Evolutionary conservation across 2,888 invertebrate species (phyloP).

Genomic region (Euzetes globulus): DNA sequence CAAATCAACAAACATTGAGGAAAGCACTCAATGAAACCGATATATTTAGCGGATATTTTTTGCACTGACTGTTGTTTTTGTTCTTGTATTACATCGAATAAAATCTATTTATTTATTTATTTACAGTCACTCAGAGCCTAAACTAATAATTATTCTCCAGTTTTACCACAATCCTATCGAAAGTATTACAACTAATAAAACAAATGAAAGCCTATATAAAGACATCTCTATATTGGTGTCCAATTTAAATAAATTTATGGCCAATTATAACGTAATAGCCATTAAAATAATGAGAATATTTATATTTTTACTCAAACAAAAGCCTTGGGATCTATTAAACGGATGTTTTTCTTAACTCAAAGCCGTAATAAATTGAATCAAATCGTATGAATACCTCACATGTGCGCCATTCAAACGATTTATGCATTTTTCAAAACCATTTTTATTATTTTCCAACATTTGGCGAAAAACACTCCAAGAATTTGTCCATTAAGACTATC

Average conservation of each 20-base stretch:
- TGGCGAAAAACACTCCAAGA: neutral
- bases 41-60: neutral
- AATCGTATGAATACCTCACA: slow-evolving; percentile 6
- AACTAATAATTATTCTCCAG: neutral
- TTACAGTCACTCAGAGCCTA: neutral
- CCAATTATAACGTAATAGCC: slow-evolving; percentile 8
- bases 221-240: neutral
- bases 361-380: slow-evolving; percentile 14
- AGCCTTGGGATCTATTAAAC: no score
- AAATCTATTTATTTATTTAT: neutral
- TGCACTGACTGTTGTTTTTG: neutral
- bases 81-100: neutral
- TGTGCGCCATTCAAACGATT: slow-evolving; percentile 8
- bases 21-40: neutral
- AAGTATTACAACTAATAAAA: neutral
- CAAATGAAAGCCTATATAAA: neutral
- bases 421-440: neutral
- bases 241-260: slow-evolving; percentile 4
- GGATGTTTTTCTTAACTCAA: neutral
- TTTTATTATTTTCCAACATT: neutral
- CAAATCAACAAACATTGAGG: neutral
- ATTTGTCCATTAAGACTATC: neutral
- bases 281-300: slow-evolving; percentile 1
- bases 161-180: neutral
- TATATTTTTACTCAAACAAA: neutral